Conservation (phyloP, 2,888 invertebrate genomes). For the Drosophila hawaiiensis region DNA sequence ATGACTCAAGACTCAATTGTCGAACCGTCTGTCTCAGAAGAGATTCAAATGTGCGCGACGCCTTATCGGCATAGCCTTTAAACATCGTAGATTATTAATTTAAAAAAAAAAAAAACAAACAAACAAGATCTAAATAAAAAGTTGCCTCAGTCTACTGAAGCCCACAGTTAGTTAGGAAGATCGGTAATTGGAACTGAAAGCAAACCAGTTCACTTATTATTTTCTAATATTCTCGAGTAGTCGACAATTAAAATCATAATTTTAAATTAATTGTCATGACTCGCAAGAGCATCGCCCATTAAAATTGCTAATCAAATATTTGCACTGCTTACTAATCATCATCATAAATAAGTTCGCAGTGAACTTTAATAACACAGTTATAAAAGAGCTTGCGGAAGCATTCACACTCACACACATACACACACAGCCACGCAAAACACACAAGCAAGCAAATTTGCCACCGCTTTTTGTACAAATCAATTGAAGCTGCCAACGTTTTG, state of each 20-base stretch:
- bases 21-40: constrained; percentile 7
- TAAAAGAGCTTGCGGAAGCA: constrained; percentile 19
- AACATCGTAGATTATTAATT: neutral
- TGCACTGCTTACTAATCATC: constrained; percentile 23
- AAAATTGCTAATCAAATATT: constrained; percentile 7
- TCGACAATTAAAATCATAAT: neutral
- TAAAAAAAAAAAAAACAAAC: neutral
- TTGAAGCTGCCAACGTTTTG: constrained; percentile 35
- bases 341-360: constrained; percentile 14
- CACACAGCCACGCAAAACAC: constrained; percentile 1
- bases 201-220: neutral
- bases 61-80: constrained; percentile 52
- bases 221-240: neutral
- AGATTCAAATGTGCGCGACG: constrained; percentile 23
- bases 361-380: constrained; percentile 28
- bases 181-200: neutral
- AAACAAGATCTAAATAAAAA: neutral
- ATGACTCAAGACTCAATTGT: constrained; percentile 60
- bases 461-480: constrained; percentile 65
- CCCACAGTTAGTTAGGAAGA: neutral
- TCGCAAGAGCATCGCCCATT: neutral
- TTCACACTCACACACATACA: constrained; percentile 9
- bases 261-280: neutral
- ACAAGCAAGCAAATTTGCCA: neutral
- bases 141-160: neutral